phyloP scores from a whole-genome alignment of 2,888 invertebrate genomes.

The Chloroclystis v-ata region DNA sequence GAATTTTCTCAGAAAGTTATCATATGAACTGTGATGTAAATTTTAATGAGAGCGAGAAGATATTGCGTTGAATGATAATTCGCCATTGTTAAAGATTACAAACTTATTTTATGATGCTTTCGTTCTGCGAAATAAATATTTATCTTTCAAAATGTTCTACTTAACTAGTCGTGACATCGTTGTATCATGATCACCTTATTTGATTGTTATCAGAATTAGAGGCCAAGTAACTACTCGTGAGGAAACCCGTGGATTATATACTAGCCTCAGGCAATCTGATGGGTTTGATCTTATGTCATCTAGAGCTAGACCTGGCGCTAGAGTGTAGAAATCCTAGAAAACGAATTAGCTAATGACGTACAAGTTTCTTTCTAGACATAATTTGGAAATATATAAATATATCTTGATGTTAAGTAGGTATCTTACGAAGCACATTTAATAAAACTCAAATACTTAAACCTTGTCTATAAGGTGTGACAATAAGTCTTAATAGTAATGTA shows the following conservation, averaged over 20 bases:
- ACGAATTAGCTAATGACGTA: too few relatives aligned
- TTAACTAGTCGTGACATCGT: conserved; percentile 19
- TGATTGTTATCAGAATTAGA: conserved; percentile 6
- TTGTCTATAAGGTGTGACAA: too few relatives aligned
- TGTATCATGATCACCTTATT: conserved; percentile 13
- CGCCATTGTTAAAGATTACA: conserved; percentile 23
- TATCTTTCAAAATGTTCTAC: conserved; percentile 16
- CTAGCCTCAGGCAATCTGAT: neutral
- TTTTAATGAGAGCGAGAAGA: conserved; percentile 15
- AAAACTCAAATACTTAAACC: too few relatives aligned
- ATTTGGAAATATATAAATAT: too few relatives aligned
- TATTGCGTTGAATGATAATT: conserved; percentile 23
- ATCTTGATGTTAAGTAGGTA: too few relatives aligned
- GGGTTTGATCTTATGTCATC: too few relatives aligned
- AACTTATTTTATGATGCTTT: conserved; percentile 15
- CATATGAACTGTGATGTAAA: conserved; percentile 18
- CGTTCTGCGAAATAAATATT: conserved; percentile 24
- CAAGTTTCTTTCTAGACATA: too few relatives aligned
- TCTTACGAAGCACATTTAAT: too few relatives aligned
- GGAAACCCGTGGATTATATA: neutral
- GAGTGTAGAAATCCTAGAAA: too few relatives aligned
- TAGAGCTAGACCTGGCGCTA: too few relatives aligned
- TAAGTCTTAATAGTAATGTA: too few relatives aligned
- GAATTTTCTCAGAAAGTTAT: conserved; percentile 18
- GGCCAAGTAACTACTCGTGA: too few relatives aligned